Percentiles rank a stretch among this genome's conserved stretches.
These are phyloP conservation scores for Scaptomyza reducta DNA, from an alignment of 2,888 invertebrate species.

Conservation along the genomic window DNA sequence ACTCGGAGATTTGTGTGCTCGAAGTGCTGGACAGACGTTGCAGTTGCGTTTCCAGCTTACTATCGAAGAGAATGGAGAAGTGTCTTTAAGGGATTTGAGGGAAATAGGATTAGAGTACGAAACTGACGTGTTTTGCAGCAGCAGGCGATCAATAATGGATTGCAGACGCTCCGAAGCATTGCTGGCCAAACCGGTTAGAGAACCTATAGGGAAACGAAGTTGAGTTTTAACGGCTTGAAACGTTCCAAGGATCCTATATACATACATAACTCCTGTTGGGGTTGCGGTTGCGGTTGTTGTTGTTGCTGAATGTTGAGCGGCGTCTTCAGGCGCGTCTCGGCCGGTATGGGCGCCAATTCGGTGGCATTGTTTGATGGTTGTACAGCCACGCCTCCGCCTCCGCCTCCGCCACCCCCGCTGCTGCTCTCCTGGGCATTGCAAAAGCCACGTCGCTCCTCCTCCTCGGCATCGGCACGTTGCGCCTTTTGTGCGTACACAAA, in stretches of 20 bases:
- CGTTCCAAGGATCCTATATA: neutral
- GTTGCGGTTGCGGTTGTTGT: constrained; percentile 19
- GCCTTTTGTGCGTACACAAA: constrained; percentile 54
- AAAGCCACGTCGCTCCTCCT: constrained; percentile 77
- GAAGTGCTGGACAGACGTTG: constrained; percentile 71
- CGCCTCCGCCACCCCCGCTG: neutral
- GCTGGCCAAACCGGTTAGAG: constrained; percentile 72
- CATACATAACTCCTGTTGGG: constrained; percentile 58
- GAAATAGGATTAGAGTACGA: neutral
- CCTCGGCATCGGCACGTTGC: constrained; percentile 49
- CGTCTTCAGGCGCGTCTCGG: constrained; percentile 48
- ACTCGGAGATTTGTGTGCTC: constrained; percentile 75
- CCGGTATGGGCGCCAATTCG: constrained; percentile 61
- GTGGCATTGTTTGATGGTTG: constrained; percentile 45
- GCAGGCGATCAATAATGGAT: constrained; percentile 79
- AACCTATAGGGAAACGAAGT: constrained; percentile 47
- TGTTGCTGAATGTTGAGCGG: constrained; percentile 8
- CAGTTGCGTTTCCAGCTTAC: constrained; percentile 80
- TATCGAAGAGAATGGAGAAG: constrained; percentile 16
- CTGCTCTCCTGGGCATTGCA: constrained; percentile 74
- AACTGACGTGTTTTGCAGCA: constrained; percentile 80
- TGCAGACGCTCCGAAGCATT: constrained; percentile 80
- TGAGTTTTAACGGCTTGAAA: too few species aligned
- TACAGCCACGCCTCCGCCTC: neutral
- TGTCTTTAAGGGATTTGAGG: neutral